A percentile compares a stretch with the other conserved stretches of the same genome.
Evolutionary conservation across 2,888 invertebrate genomes (phyloP).

Genomic region (Acanthoscelides obtectus): DNA sequence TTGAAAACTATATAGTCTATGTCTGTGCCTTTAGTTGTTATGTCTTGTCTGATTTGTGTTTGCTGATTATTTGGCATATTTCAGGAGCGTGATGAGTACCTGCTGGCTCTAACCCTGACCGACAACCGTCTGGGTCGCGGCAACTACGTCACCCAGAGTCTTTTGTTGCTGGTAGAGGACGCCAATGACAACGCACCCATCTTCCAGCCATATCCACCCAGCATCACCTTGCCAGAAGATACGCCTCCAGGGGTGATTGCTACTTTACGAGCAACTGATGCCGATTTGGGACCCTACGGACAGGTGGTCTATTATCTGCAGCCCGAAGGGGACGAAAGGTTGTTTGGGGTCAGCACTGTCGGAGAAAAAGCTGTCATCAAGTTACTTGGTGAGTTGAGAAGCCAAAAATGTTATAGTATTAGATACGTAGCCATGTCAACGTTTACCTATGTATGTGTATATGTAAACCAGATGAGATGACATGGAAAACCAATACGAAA

Average conservation of each 20-base stretch:
- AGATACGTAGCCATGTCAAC: too few species aligned
- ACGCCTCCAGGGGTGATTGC: slow-evolving; percentile 69
- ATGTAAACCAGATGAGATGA: too few species aligned
- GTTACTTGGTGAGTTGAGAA: slow-evolving; percentile 54
- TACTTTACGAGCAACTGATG: slow-evolving; percentile 81
- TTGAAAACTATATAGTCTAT: too few species aligned
- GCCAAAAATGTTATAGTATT: too few species aligned
- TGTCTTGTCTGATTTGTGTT: too few species aligned
- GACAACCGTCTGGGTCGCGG: slow-evolving; percentile 84
- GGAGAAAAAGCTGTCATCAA: slow-evolving; percentile 82
- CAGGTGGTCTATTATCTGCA: slow-evolving; percentile 84
- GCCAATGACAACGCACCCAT: slow-evolving; percentile 88
- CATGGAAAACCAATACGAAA: too few species aligned
- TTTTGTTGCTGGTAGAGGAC: slow-evolving; percentile 83
- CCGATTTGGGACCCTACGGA: slow-evolving; percentile 88
- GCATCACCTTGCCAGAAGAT: slow-evolving; percentile 76
- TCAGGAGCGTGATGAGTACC: slow-evolving; percentile 81
- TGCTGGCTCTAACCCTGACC: slow-evolving; percentile 80
- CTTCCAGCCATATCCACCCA: slow-evolving; percentile 80
- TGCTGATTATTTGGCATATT: too few species aligned
- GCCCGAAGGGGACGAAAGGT: slow-evolving; percentile 69
- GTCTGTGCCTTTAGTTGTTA: too few species aligned
- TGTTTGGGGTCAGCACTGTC: slow-evolving; percentile 76
- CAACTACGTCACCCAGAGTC: slow-evolving; percentile 85
- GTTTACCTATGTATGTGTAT: too few species aligned